A percentile compares a stretch with the other conserved stretches of the same genome.
Conservation (phyloP, 2,888 invertebrate genomes). For the Drosophila austrosaltans region DNA sequence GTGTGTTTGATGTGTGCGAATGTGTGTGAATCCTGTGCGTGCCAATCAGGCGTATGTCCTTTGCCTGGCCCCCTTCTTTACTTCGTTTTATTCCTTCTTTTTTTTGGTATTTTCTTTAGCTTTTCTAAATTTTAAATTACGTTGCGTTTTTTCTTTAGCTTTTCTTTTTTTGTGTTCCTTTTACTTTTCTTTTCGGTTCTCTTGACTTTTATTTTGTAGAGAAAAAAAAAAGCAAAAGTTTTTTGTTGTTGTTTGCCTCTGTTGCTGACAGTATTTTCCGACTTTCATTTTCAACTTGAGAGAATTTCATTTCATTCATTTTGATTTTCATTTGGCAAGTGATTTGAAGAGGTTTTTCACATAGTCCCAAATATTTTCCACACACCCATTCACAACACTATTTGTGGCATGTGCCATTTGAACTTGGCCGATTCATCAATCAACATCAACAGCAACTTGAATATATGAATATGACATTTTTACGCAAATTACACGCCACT, state of each 20-base stretch:
- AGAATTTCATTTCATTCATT: slow-evolving; percentile 3
- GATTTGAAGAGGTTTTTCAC: not conserved
- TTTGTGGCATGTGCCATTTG: slow-evolving; percentile 57
- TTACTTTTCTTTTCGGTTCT: slow-evolving; percentile 16
- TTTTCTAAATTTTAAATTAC: slow-evolving; percentile 75
- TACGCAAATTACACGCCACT: slow-evolving; percentile 81
- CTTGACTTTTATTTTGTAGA: slow-evolving; percentile 57
- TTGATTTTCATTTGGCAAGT: slow-evolving; percentile 1
- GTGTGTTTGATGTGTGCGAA: slow-evolving; percentile 27
- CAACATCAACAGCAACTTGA: slow-evolving; percentile 61
- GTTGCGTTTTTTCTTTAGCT: slow-evolving; percentile 45
- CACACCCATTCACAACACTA: not conserved
- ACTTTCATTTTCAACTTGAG: slow-evolving; percentile 29
- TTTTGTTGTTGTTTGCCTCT: slow-evolving; percentile 18
- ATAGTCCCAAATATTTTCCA: too few species aligned
- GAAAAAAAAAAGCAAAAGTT: slow-evolving; percentile 27
- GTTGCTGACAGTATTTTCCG: slow-evolving; percentile 13
- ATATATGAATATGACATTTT: slow-evolving; percentile 79
- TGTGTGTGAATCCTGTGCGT: slow-evolving; percentile 59
- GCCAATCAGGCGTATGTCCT: slow-evolving; percentile 75
- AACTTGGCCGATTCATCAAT: slow-evolving; percentile 65
- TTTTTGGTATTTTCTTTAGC: slow-evolving; percentile 50
- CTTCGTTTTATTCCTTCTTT: slow-evolving; percentile 53
- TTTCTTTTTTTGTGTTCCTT: slow-evolving; percentile 27
- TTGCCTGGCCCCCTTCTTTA: slow-evolving; percentile 41